Evolutionary conservation across 2,113 vertebrate genomes (phyloP).

Genomic region (Paracanthobrama guichenoti): DNA sequence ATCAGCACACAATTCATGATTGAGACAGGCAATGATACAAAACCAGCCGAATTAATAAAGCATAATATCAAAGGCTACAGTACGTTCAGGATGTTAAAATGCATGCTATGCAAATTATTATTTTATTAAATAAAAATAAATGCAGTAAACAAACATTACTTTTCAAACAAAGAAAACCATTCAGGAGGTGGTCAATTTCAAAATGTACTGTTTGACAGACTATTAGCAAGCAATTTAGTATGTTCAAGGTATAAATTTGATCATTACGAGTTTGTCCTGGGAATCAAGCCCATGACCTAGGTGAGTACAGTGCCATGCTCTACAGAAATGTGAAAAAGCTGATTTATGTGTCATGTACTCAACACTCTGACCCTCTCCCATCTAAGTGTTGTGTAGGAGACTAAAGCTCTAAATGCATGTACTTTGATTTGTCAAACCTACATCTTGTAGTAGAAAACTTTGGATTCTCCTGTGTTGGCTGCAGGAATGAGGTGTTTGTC

Average conservation of each 20-base stretch:
- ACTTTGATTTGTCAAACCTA: constrained; percentile 54
- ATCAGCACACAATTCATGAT: too few relatives aligned
- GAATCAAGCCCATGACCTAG: neutral
- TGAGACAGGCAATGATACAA: too few relatives aligned
- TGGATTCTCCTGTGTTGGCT: constrained; percentile 93
- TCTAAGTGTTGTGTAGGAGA: neutral
- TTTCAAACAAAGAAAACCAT: too few relatives aligned
- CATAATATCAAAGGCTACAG: neutral
- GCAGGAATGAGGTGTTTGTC: constrained; percentile 97
- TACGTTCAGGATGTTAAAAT: neutral
- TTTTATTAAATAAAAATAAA: too few relatives aligned
- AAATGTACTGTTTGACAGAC: too few relatives aligned
- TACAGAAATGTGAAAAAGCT: neutral
- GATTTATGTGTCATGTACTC: neutral
- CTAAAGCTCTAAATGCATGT: neutral
- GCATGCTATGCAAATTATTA: neutral
- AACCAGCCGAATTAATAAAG: too few relatives aligned
- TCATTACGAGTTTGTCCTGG: neutral
- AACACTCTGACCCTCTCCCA: neutral
- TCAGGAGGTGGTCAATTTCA: too few relatives aligned
- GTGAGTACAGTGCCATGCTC: neutral
- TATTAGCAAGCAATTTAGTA: neutral
- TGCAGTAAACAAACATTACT: too few relatives aligned
- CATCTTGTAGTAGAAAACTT: constrained; percentile 99
- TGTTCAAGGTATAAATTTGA: neutral